A percentile compares a stretch with the other conserved stretches of the same genome.
Conservation (phyloP, 2,113 vertebrate genomes). For the Pachypanchax playfairii region DNA sequence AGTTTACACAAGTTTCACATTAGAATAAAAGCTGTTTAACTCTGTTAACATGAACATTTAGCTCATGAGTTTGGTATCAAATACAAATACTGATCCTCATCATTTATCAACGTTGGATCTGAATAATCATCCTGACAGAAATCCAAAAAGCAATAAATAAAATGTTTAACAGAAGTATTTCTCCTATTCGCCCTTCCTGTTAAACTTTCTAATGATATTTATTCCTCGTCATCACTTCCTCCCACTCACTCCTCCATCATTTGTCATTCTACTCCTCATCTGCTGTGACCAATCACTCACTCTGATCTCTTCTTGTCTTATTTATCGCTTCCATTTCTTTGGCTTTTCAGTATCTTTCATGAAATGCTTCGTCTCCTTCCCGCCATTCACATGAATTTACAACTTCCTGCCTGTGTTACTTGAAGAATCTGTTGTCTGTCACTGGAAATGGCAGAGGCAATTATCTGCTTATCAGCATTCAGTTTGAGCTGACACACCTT, state of each 20-base stretch:
- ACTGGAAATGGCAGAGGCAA: constrained; percentile 32
- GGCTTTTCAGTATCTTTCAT: constrained; percentile 32
- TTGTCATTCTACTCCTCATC: constrained; percentile 49
- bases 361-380: constrained; percentile 32
- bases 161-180: too few species aligned
- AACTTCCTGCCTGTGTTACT: constrained; percentile 13
- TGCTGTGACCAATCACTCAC: constrained; percentile 16
- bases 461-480: constrained; percentile 52
- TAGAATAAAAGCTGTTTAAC: too few species aligned
- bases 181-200: too few species aligned
- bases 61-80: too few species aligned
- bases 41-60: too few species aligned
- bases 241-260: constrained; percentile 35
- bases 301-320: constrained; percentile 7
- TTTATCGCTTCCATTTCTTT: constrained; percentile 7
- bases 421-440: constrained; percentile 21
- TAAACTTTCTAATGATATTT: constrained; percentile 1
- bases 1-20: too few species aligned
- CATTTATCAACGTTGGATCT: neutral
- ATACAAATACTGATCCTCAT: neutral
- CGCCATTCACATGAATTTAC: neutral
- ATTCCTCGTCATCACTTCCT: constrained; percentile 18
- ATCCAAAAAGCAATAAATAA: too few species aligned
- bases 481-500: neutral
- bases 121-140: neutral